Base-by-base conservation (phyloP, 1,140 invertebrate species). In the Bombus pyrosoma region DNA sequence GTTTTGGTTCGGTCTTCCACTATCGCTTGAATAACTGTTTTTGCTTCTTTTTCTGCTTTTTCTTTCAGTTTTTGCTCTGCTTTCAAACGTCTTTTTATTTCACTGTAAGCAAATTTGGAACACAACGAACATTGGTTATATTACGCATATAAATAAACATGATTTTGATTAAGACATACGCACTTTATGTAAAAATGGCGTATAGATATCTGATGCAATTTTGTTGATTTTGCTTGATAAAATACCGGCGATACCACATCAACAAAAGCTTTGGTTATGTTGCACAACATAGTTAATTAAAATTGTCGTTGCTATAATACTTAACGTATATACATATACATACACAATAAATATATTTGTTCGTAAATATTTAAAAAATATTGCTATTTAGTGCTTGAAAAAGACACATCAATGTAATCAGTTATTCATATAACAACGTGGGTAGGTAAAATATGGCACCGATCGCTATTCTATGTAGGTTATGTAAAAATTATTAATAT, bases 31-130 rank as follows among this genome's bases (percentile, higher is more conserved):
- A 94, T 93, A 76, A 94, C 92, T 79, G 93, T 95, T 83, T 96
- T 93, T 47, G 94, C 94, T 68, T 96, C 96, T 92, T 99, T 99
- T 93, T 98, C 98, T n/a, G 97, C 96, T 93, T 99, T 99, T 92
- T 99, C 98, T 93, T 99, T 98, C 15, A 97, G 97, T 93, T 99
- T 99, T 93, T 99, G 97, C 94, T 99, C 98, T 32, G 97, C 97
- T 95, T 99, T 99, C 71, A 98, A 91, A 53, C 98, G 96, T 69
- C 98, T 96, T 95, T 99, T 99, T 78, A 98, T 95, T 95, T 99
- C 99, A 97, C 98, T 99, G 93, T 76, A 97, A 96, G 71, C 91
- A 93, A 86, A 80, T 80, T 53, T 68, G 22, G 77, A 53, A 72
- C 37, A 79, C 74, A 39, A 9, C n/a, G 28, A 28, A 10, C 10